phyloP scores from a whole-genome alignment of 2,113 vertebrate genomes.

The Columba livia region DNA sequence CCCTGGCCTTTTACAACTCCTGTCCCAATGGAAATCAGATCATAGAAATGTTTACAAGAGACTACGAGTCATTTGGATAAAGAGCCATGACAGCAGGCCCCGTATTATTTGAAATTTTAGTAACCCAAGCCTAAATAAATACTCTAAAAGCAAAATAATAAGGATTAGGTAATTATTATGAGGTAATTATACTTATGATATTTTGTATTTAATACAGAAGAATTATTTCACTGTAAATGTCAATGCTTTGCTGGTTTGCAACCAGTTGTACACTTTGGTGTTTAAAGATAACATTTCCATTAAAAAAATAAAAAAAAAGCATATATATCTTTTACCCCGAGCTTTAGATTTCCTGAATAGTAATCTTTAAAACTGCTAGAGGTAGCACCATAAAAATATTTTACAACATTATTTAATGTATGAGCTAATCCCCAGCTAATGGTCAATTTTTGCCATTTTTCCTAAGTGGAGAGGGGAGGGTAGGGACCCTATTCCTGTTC shows the following conservation, averaged over 20 bases:
- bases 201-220: constrained; percentile 71
- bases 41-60: constrained; percentile 89
- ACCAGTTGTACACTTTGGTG: constrained; percentile 51
- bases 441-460: constrained; percentile 26
- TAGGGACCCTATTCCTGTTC: not conserved
- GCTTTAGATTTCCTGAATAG: constrained; percentile 48
- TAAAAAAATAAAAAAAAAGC: not conserved
- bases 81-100: constrained; percentile 79
- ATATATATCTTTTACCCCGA: constrained; percentile 10
- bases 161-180: constrained; percentile 80
- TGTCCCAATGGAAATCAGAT: constrained; percentile 90
- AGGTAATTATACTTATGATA: constrained; percentile 76
- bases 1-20: constrained; percentile 84
- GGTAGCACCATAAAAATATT: constrained; percentile 28
- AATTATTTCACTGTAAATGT: constrained; percentile 63
- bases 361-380: constrained; percentile 23
- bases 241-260: constrained; percentile 36
- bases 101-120: constrained; percentile 81
- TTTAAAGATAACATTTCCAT: constrained; percentile 65
- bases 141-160: constrained; percentile 81
- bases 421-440: constrained; percentile 54
- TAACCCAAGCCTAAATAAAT: constrained; percentile 83
- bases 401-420: constrained; percentile 32
- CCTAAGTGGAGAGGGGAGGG: not conserved
- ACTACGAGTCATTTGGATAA: constrained; percentile 86